These are phyloP conservation scores for Mungos mungo DNA, from an alignment of 2,113 vertebrate species.

Conservation along the genomic window DNA sequence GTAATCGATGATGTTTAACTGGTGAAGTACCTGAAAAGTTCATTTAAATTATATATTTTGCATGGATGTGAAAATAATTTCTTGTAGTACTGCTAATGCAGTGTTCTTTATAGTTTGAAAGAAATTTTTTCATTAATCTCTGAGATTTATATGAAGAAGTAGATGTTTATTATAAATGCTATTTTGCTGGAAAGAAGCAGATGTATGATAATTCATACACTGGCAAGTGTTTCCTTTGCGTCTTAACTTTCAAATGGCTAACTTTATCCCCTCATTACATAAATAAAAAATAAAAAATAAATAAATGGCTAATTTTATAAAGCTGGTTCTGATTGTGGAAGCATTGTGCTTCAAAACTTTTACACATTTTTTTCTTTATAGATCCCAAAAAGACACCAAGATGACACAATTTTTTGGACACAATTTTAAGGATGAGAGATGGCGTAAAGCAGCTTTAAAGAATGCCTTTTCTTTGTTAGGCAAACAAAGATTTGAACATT, in stretches of 20 bases:
- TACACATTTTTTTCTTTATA: slow-evolving; percentile 70
- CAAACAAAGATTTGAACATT: slow-evolving; percentile 98
- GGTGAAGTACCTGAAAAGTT: background rate
- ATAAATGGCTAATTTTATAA: background rate
- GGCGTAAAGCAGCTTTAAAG: slow-evolving; percentile 97
- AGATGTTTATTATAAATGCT: background rate
- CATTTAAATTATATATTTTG: slow-evolving; percentile 9
- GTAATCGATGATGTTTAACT: slow-evolving; percentile 31
- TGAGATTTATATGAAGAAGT: slow-evolving; percentile 31
- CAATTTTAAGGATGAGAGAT: slow-evolving; percentile 96
- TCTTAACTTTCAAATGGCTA: background rate
- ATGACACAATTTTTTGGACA: slow-evolving; percentile 99
- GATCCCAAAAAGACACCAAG: slow-evolving; percentile 93
- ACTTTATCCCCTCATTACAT: background rate
- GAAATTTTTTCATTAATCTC: background rate
- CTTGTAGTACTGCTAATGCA: background rate
- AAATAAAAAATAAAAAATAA: no score
- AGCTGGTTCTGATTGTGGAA: background rate
- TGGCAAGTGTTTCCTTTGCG: slow-evolving; percentile 18
- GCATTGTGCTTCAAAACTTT: slow-evolving; percentile 24
- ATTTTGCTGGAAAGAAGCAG: slow-evolving; percentile 18
- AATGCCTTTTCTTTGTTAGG: slow-evolving; percentile 98
- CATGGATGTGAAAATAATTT: slow-evolving; percentile 10
- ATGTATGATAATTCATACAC: background rate
- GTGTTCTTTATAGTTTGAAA: slow-evolving; percentile 30